Evolutionary conservation across 1,140 invertebrate species (phyloP), one percentile per base, ranked within the genome.

Genomic region (Chrysomallon squamiferum): DNA sequence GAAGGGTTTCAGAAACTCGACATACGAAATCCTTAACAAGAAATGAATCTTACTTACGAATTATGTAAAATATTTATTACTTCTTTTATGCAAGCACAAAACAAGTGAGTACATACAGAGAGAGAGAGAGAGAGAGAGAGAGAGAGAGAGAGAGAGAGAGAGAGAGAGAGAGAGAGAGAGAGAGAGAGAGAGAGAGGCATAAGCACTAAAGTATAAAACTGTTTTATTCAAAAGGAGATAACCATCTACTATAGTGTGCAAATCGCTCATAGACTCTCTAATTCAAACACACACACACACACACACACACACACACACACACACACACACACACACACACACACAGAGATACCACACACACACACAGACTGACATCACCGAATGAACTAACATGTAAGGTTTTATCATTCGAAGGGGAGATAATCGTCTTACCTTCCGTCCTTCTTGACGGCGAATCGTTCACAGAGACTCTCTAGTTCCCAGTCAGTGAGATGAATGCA

Each of bases 1-100:
- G 69, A 82, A 85, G n/a, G 83, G 83, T 62, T 80, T 82, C 71
- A 85, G 65, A 56, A 85, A 83, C 66, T 84, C 82, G 27, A 85
- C 70, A 64, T 85, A 84, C 4, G 77, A 80, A 15, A 84, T 74
- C 65, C 83, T 84, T 71, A n/a, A 77, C 75, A 25, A 20, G 20
- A n/a, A 69, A 30, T 22, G 6, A 4, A 50, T n/a, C n/a, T n/a
- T n/a, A n/a, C n/a, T n/a, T n/a, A n/a, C n/a, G n/a, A n/a, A n/a
- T n/a, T n/a, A n/a, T n/a, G n/a, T n/a, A n/a, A n/a, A n/a, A n/a
- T n/a, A n/a, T n/a, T n/a, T n/a, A n/a, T n/a, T n/a, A n/a, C n/a
- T n/a, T n/a, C n/a, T n/a, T n/a, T n/a, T n/a, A n/a, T n/a, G n/a
- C n/a, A n/a, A n/a, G n/a, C n/a, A 50, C 33, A 47, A 35, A 47